Percentiles rank a stretch among this genome's conserved stretches.
Conservation (phyloP, 2,888 invertebrate genomes). For the Apamea sordens region DNA sequence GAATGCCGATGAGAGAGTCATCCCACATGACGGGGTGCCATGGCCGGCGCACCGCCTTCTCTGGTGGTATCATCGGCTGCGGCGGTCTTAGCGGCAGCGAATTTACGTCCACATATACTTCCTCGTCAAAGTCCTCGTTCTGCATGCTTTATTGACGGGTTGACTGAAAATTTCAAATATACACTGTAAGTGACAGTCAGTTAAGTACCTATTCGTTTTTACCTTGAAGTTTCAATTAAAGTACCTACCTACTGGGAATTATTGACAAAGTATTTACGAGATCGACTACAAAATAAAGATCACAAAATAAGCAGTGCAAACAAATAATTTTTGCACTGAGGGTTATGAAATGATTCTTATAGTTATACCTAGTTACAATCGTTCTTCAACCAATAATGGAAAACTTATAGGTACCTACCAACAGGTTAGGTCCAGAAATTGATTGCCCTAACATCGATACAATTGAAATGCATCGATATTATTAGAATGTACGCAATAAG, state of each 20-base stretch:
- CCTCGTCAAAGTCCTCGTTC: constrained; percentile 77
- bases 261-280: neutral
- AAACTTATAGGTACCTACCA: neutral
- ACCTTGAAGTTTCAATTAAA: too few relatives aligned
- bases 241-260: neutral
- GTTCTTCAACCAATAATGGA: neutral
- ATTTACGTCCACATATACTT: constrained; percentile 84
- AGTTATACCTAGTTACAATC: neutral
- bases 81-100: constrained; percentile 86
- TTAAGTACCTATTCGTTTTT: neutral
- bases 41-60: constrained; percentile 89
- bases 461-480: constrained; percentile 40
- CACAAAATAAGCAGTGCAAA: neutral
- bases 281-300: neutral
- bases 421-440: neutral
- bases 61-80: constrained; percentile 86
- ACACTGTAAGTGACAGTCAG: neutral
- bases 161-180: constrained; percentile 44
- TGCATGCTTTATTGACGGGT: constrained; percentile 56
- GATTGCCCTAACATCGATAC: constrained; percentile 19
- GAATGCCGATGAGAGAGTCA: constrained; percentile 83
- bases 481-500: constrained; percentile 48
- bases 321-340: neutral
- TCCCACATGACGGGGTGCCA: constrained; percentile 93
- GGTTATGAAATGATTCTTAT: neutral